These are phyloP conservation scores for Papilio aristodemus DNA, from an alignment of 1,140 invertebrate genomes.

Conservation along the genomic window DNA sequence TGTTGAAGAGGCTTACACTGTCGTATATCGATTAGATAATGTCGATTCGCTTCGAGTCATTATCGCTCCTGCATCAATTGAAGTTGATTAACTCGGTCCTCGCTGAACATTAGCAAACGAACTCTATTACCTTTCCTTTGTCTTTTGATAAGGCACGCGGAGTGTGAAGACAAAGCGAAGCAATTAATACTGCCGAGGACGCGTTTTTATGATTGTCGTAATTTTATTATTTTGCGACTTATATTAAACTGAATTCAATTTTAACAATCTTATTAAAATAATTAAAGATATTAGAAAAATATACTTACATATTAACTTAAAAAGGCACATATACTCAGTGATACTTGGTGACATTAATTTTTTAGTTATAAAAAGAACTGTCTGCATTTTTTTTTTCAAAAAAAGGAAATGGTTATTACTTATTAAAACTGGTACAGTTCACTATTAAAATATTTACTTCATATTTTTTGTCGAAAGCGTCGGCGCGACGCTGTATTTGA, in stretches of 20 bases:
- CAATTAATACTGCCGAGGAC: conserved; percentile 6
- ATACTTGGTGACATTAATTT: too few species aligned
- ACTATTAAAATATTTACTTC: not conserved
- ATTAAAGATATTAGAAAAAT: not conserved
- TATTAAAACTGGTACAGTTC: not conserved
- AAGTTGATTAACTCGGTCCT: conserved; percentile 52
- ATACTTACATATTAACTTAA: not conserved
- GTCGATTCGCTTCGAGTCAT: conserved; percentile 48
- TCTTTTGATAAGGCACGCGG: conserved; percentile 16
- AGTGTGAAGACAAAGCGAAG: conserved; percentile 12
- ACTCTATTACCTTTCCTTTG: conserved; percentile 39
- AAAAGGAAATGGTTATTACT: too few species aligned
- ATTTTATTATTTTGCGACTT: not conserved
- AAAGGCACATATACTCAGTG: not conserved
- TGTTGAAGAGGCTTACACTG: conserved; percentile 35
- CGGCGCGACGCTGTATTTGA: not conserved
- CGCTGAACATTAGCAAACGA: conserved; percentile 30
- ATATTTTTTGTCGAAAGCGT: not conserved
- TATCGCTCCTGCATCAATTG: conserved; percentile 55
- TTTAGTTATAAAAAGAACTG: too few species aligned
- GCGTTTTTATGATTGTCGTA: not conserved
- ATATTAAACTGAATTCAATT: not conserved
- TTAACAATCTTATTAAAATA: not conserved
- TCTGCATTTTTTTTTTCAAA: too few species aligned
- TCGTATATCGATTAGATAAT: conserved; percentile 50